Evolutionary conservation across 2,113 vertebrate genomes (phyloP).

Genomic region (Scomber japonicus): DNA sequence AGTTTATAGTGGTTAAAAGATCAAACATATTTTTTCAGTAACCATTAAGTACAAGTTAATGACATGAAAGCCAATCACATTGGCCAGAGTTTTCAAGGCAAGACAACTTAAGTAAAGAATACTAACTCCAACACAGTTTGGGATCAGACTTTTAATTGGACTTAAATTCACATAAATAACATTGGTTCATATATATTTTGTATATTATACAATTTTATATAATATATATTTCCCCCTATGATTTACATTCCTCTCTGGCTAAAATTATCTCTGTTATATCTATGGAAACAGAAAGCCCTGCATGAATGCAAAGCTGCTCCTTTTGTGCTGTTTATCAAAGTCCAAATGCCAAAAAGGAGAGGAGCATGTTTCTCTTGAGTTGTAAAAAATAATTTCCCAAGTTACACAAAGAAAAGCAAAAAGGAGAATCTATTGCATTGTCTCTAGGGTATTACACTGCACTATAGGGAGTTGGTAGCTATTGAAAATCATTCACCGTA

Average conservation of each 20-base stretch:
- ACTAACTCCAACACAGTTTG: conserved; percentile 56
- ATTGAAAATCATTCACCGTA: conserved; percentile 78
- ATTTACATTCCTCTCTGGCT: conserved; percentile 84
- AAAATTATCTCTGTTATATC: conserved; percentile 73
- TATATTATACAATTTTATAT: conserved; percentile 87
- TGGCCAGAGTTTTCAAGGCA: neutral
- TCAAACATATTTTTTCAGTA: neutral
- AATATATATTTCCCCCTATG: conserved; percentile 87
- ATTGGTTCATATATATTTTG: conserved; percentile 85
- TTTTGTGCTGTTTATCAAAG: conserved; percentile 78
- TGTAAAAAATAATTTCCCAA: conserved; percentile 72
- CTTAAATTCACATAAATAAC: conserved; percentile 90
- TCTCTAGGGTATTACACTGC: conserved; percentile 79
- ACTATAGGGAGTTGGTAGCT: conserved; percentile 76
- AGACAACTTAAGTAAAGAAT: conserved; percentile 20
- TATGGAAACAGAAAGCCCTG: conserved; percentile 80
- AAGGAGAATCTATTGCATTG: conserved; percentile 75
- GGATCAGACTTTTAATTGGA: conserved; percentile 86
- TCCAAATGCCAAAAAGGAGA: conserved; percentile 75
- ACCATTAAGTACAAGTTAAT: neutral
- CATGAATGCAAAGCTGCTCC: conserved; percentile 74
- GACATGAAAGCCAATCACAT: neutral
- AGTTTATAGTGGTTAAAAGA: neutral
- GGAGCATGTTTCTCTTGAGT: conserved; percentile 72
- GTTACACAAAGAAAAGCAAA: conserved; percentile 75